These are phyloP conservation scores for Tenthredo amoena DNA, from an alignment of 2,888 invertebrate genomes.

Conservation along the genomic window DNA sequence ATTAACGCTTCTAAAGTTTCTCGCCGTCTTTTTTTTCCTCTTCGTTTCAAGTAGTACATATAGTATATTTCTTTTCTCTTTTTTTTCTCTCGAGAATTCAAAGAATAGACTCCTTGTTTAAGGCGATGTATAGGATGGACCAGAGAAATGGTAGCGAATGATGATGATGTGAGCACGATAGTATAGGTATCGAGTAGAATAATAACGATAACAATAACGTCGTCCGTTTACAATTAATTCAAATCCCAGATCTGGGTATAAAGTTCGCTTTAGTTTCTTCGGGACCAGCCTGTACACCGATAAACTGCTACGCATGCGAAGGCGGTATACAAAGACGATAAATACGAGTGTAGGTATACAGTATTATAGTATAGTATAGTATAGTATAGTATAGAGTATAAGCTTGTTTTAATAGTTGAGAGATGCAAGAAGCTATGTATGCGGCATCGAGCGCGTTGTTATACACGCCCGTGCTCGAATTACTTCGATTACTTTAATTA, in stretches of 20 bases:
- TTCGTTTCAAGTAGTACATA: not conserved
- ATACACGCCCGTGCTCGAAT: slow-evolving; percentile 25
- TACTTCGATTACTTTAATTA: slow-evolving; percentile 49
- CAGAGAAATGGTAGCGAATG: slow-evolving; percentile 35
- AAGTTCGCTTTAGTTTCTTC: slow-evolving; percentile 27
- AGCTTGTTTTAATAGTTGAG: not conserved
- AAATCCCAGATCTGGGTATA: not conserved
- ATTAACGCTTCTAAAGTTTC: slow-evolving; percentile 25
- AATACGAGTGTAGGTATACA: slow-evolving; percentile 6
- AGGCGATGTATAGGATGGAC: slow-evolving; percentile 44
- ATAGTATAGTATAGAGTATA: not conserved
- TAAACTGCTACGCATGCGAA: slow-evolving; percentile 53
- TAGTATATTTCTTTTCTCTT: no score
- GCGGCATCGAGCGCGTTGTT: slow-evolving; percentile 13
- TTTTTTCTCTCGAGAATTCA: slow-evolving; percentile 1
- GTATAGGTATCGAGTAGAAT: not conserved
- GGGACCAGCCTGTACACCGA: slow-evolving; percentile 28
- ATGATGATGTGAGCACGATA: not conserved
- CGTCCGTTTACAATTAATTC: not conserved
- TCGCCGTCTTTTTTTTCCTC: not conserved
- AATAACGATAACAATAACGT: not conserved
- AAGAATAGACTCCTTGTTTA: slow-evolving; percentile 37
- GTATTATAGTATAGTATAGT: not conserved
- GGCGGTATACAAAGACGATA: slow-evolving; percentile 47
- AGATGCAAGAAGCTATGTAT: slow-evolving; percentile 37